Conservation (phyloP, 2,888 invertebrate species). For the Andrena bicolor region DNA sequence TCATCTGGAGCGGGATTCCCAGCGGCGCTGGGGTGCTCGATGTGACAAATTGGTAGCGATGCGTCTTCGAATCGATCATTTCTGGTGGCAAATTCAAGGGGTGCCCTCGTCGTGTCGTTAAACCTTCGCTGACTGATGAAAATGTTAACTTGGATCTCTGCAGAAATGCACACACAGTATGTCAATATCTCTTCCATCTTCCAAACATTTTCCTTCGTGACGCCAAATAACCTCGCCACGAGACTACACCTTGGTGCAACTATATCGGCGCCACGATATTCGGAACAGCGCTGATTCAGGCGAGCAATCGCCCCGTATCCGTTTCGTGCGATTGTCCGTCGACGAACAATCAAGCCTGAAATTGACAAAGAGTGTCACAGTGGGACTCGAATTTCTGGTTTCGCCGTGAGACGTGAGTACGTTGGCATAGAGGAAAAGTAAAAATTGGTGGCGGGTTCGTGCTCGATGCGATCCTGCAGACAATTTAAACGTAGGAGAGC, state of each 20-base stretch:
- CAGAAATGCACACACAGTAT: neutral
- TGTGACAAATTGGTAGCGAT: slow-evolving; percentile 47
- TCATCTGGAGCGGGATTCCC: slow-evolving; percentile 7
- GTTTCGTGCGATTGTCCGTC: too few relatives aligned
- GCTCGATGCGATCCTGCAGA: slow-evolving; percentile 1
- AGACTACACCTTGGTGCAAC: neutral
- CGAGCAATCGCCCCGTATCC: too few relatives aligned
- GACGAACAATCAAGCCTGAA: too few relatives aligned
- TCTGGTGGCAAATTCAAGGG: slow-evolving; percentile 24
- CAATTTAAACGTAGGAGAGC: slow-evolving; percentile 27
- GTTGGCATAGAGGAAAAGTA: neutral
- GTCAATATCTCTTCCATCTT: too few relatives aligned
- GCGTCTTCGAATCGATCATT: slow-evolving; percentile 37
- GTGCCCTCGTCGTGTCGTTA: neutral
- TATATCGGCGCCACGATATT: too few relatives aligned
- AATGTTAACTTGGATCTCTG: neutral
- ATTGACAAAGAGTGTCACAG: too few relatives aligned
- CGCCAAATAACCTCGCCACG: neutral
- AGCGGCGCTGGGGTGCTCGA: neutral
- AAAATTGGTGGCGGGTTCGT: neutral
- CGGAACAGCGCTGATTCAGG: too few relatives aligned
- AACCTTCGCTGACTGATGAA: neutral
- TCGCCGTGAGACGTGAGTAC: neutral
- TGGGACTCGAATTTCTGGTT: neutral
- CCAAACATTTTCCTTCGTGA: too few relatives aligned